Evolutionary conservation across 1,140 invertebrate species (phyloP).

Genomic region (Ruditapes philippinarum): DNA sequence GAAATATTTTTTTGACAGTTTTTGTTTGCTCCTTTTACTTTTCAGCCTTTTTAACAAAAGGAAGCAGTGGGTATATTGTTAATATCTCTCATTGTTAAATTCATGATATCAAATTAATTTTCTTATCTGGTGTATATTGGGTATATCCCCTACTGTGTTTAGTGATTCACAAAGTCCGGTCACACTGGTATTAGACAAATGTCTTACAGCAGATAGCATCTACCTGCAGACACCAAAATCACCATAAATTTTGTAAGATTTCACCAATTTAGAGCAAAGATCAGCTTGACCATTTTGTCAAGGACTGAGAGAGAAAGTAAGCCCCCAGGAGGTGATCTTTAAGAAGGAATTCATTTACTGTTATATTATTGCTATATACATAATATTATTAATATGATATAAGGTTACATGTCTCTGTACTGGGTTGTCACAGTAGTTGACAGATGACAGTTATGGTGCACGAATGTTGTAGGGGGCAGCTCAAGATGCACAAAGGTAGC

Average conservation of each 20-base stretch:
- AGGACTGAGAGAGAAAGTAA: neutral
- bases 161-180: neutral
- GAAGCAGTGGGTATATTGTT: no score
- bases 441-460: constrained; percentile 14
- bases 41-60: no score
- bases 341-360: constrained; percentile 19
- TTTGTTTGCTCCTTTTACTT: no score
- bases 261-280: neutral
- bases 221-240: neutral
- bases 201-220: neutral
- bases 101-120: no score
- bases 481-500: no score
- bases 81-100: no score
- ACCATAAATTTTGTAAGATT: neutral
- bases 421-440: neutral
- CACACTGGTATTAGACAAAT: neutral
- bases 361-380: constrained; percentile 6
- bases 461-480: neutral
- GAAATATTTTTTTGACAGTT: no score
- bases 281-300: neutral
- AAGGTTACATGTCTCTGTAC: constrained; percentile 13
- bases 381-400: constrained; percentile 25
- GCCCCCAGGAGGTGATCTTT: neutral
- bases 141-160: neutral
- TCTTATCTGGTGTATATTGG: no score